Evolutionary conservation across 2,797 vertebrate genomes (phyloP), one percentile per base, ranked within the genome.

Genomic region (Echeneis naucrates): DNA sequence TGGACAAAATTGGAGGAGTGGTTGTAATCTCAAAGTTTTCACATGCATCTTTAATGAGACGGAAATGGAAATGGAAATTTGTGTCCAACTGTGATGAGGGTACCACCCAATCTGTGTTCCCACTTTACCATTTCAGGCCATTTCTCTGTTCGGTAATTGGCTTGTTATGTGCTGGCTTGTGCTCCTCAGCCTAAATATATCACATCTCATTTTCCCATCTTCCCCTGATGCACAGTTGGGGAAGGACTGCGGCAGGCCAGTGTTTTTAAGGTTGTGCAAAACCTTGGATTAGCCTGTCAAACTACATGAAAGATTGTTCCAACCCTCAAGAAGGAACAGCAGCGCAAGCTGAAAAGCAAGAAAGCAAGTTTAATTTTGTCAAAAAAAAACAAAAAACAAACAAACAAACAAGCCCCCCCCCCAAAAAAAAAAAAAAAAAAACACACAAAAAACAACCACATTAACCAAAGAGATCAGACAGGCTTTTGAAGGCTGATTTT

Each of bases 251-350:
- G 47, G 54, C 40, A 12, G 17, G 42, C 24, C 8, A 2, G 11
- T 58, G 47, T 74, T 74, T 81, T 78, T 62, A 17, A 75, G 44
- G 38, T 44, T 61, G 52, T 69, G 23, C 72, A 73, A 67, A 75
- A 58, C 27, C 57, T 71, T 52, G 12, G 2, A 62, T 60, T 48
- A 32, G 55, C 27, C 38, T 76, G 86, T 80, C 45, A 70, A 64
- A 52, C 50, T 44, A 38, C 37, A 79, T 84, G 30, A 76, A 77
- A 75, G n/a, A 10, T 40, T 24, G 51, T 38, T 68, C 16, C 16
- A 61, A 37, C 80, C 51, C 42, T 58, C 14, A 44, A 57, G 11
- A 58, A 33, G 8, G 9, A 23, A 37, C 1, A 8, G 33, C 24
- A 45, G 1, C 35, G 21, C 77, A 58, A 72, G 14, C 45, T 62